These are phyloP conservation scores for Endotricha flammealis DNA, from an alignment of 2,888 invertebrate genomes.

Conservation along the genomic window DNA sequence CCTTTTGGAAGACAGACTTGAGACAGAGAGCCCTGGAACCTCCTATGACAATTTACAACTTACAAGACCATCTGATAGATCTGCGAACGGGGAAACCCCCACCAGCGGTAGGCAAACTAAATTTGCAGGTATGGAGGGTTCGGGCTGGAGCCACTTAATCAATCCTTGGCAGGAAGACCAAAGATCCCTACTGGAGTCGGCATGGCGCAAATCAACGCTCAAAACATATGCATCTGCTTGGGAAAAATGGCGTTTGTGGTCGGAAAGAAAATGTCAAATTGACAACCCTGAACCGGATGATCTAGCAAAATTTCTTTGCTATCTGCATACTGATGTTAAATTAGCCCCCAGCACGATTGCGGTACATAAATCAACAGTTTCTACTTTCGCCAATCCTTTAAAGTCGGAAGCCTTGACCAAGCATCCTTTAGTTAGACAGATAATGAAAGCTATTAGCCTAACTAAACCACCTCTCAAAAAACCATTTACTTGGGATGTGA, in stretches of 20 bases:
- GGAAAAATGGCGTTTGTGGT: constrained; percentile 11
- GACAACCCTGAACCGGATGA: no score
- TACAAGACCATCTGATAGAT: constrained; percentile 10
- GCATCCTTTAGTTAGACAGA: no score
- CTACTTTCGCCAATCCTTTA: no score
- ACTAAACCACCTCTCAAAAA: no score
- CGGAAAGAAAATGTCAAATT: background rate
- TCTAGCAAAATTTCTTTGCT: no score
- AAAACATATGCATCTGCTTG: constrained; percentile 21
- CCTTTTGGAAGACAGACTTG: background rate
- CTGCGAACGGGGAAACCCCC: constrained; percentile 12
- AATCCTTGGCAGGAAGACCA: background rate
- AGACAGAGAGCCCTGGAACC: background rate
- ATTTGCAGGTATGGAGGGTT: no score
- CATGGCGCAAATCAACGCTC: constrained; percentile 21
- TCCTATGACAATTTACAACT: background rate
- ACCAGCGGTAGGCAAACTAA: background rate
- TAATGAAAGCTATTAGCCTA: no score
- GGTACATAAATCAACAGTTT: no score
- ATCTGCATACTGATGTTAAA: no score
- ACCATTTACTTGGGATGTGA: no score
- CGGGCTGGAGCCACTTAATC: background rate
- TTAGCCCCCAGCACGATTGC: no score
- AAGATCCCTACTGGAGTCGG: constrained; percentile 9
- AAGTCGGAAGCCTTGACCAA: no score